Evolutionary conservation across 1,140 invertebrate species (phyloP).

Genomic region (Eupristina koningsbergeri): DNA sequence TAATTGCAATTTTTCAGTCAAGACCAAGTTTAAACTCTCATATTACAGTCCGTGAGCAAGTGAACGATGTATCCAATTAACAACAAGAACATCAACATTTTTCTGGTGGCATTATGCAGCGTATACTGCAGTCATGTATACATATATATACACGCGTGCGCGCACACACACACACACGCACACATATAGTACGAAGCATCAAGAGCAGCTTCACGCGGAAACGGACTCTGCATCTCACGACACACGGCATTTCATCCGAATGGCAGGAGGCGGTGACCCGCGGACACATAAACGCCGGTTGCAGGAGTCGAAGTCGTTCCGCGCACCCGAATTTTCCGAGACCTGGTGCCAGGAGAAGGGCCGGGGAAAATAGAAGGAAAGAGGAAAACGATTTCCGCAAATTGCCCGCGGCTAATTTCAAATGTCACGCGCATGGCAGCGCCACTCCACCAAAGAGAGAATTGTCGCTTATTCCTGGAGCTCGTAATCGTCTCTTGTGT

Average conservation of each 20-base stretch:
- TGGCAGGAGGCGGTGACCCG: neutral
- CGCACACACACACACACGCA: no score
- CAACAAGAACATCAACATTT: neutral
- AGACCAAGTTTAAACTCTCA: no score
- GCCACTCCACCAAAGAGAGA: neutral
- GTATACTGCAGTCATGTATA: no score
- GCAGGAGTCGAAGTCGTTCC: neutral
- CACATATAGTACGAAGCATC: neutral
- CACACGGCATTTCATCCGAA: no score
- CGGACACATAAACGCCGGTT: neutral
- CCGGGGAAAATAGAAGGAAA: no score
- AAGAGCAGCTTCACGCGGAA: neutral
- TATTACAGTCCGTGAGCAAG: no score
- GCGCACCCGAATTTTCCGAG: neutral
- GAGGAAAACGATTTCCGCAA: conserved; percentile 38
- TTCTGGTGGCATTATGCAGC: neutral
- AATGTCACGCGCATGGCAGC: conserved; percentile 26
- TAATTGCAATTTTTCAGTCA: no score
- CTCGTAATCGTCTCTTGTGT: neutral
- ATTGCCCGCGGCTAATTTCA: conserved; percentile 41
- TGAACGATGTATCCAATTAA: neutral
- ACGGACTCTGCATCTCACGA: neutral
- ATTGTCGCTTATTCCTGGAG: neutral
- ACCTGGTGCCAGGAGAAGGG: no score
- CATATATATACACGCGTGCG: no score